phyloP scores from a whole-genome alignment of 2,888 invertebrate genomes.

The Lepidocyrtoides sp. region DNA sequence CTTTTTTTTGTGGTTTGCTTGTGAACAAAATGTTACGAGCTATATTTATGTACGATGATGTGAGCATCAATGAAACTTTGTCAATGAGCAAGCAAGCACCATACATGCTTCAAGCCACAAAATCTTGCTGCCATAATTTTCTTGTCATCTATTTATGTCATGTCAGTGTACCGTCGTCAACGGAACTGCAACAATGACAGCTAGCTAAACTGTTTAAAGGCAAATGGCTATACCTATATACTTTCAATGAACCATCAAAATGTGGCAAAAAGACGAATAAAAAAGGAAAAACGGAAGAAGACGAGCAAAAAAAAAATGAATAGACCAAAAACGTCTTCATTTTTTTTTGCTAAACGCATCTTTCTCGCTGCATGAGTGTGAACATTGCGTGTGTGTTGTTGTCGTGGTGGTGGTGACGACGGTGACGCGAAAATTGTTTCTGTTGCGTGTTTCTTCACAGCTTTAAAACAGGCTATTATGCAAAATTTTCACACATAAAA shows the following conservation, averaged over 20 bases:
- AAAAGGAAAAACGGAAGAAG: neutral
- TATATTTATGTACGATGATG: neutral
- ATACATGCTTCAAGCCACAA: neutral
- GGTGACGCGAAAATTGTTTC: neutral
- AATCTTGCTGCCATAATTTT: conserved; percentile 37
- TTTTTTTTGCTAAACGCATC: neutral
- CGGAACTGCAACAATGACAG: neutral
- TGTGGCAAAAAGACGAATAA: neutral
- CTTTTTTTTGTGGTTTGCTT: conserved; percentile 3
- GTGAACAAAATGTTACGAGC: neutral
- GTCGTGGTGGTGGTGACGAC: neutral
- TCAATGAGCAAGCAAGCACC: too few relatives aligned
- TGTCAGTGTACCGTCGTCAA: neutral
- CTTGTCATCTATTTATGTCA: conserved; percentile 12
- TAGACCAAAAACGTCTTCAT: neutral
- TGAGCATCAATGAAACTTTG: neutral
- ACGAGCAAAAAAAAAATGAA: neutral
- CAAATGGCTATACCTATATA: too few relatives aligned
- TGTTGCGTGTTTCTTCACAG: neutral
- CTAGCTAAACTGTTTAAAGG: too few relatives aligned
- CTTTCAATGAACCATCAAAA: too few relatives aligned
- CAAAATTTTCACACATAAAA: conserved; percentile 1
- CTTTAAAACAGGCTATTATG: conserved; percentile 4
- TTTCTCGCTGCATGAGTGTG: conserved; percentile 8
- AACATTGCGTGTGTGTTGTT: conserved; percentile 19